These are phyloP conservation scores for Bolinopsis microptera DNA, from an alignment of 37 sponge, comb jelly and placozoan genomes.

Conservation along the genomic window DNA sequence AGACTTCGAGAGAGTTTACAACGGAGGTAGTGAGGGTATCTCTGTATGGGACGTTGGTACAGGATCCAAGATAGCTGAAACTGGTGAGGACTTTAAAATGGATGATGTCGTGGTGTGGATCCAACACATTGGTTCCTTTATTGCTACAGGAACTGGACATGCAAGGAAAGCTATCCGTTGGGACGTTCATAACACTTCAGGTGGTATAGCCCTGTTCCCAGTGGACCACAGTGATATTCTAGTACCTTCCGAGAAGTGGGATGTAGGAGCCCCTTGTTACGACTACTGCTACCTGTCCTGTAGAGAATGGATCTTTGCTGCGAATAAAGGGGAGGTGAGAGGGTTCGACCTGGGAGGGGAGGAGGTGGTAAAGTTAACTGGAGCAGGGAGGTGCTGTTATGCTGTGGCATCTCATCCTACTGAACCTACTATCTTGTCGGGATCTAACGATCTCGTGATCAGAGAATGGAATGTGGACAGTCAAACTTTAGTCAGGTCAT, in stretches of 20 bases:
- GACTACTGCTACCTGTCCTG: not conserved
- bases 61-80: not conserved
- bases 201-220: not conserved
- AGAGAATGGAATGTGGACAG: not conserved
- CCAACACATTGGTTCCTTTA: not conserved
- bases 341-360: not conserved
- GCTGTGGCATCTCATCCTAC: not conserved
- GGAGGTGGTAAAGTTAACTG: not conserved
- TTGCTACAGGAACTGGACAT: not conserved
- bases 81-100: not conserved
- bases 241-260: not conserved
- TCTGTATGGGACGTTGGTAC: not conserved
- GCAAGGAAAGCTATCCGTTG: not conserved
- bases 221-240: not conserved
- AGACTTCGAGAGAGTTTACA: not conserved
- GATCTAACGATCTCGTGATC: not conserved
- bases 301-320: not conserved
- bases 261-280: not conserved
- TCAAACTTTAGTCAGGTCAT: not conserved
- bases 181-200: not conserved
- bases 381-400: not conserved
- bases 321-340: not conserved
- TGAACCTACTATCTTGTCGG: not conserved
- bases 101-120: not conserved
- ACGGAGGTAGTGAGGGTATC: not conserved